Conservation (phyloP, 1,140 invertebrate species). For the Pararge aegeria region DNA sequence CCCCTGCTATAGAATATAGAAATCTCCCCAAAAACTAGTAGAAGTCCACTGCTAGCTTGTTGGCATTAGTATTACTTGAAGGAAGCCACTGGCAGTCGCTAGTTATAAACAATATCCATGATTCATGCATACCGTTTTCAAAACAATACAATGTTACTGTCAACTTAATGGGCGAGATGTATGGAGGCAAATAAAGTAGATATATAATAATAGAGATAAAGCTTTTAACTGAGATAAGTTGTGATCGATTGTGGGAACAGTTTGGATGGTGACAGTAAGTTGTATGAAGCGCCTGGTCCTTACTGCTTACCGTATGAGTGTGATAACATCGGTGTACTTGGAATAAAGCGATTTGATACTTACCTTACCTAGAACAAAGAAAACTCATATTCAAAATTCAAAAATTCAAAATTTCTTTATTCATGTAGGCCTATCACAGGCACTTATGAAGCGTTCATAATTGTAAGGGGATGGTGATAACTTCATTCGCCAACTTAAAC, state of each 20-base stretch:
- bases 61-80: too few relatives aligned
- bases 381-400: too few relatives aligned
- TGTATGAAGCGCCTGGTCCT: slow-evolving; percentile 21
- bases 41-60: too few relatives aligned
- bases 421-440: too few relatives aligned
- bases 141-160: slow-evolving; percentile 34
- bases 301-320: slow-evolving; percentile 38
- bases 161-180: slow-evolving; percentile 35
- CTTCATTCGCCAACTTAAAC: too few relatives aligned
- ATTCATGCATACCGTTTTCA: slow-evolving; percentile 12
- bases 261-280: slow-evolving; percentile 63
- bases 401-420: too few relatives aligned
- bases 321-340: slow-evolving; percentile 50
- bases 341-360: neutral
- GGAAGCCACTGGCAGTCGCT: neutral
- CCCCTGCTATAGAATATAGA: too few relatives aligned
- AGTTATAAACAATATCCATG: slow-evolving; percentile 3
- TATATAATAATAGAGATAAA: slow-evolving; percentile 68
- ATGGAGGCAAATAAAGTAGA: slow-evolving; percentile 37
- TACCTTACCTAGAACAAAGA: slow-evolving; percentile 17
- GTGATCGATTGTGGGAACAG: slow-evolving; percentile 73
- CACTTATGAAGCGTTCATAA: too few relatives aligned
- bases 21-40: too few relatives aligned
- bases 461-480: too few relatives aligned
- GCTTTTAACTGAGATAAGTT: slow-evolving; percentile 60